Percentiles rank a stretch among this genome's conserved stretches.
phyloP scores from a whole-genome alignment of 1,140 invertebrate species.

The Leptopilina boulardi region DNA sequence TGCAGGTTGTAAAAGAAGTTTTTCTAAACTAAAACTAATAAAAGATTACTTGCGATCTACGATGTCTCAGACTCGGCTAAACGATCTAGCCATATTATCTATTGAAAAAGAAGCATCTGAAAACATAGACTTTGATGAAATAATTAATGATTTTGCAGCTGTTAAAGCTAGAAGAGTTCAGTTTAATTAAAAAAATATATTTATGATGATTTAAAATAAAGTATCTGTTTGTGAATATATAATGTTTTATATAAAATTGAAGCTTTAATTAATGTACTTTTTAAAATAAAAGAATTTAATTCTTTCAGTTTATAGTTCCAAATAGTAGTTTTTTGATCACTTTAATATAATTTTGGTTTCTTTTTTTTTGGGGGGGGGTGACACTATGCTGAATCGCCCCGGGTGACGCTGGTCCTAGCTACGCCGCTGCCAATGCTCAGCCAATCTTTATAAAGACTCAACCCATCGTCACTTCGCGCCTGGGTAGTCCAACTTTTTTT shows the following conservation, averaged over 20 bases:
- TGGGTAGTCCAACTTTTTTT: no score
- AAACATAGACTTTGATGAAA: slow-evolving; percentile 19
- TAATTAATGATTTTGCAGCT: slow-evolving; percentile 21
- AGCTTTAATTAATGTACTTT: neutral
- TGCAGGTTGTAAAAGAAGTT: slow-evolving; percentile 33
- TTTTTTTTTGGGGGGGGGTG: no score
- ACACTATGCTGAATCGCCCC: no score
- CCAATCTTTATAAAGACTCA: no score
- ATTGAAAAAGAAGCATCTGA: slow-evolving; percentile 12
- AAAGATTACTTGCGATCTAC: slow-evolving; percentile 35
- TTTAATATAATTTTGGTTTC: no score
- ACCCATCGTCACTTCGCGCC: no score
- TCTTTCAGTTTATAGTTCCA: no score
- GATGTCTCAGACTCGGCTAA: slow-evolving; percentile 16
- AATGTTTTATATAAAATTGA: neutral
- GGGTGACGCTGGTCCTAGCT: no score
- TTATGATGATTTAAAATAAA: neutral
- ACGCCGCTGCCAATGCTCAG: no score
- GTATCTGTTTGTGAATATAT: neutral
- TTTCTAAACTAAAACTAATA: slow-evolving; percentile 34
- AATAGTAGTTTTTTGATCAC: no score
- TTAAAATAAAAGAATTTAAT: neutral
- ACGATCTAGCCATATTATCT: slow-evolving; percentile 18
- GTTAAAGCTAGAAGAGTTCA: slow-evolving; percentile 20
- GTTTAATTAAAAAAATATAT: neutral